Evolutionary conservation across 2,797 vertebrate species (phyloP).

Genomic region (Sebastes trivittatus): DNA sequence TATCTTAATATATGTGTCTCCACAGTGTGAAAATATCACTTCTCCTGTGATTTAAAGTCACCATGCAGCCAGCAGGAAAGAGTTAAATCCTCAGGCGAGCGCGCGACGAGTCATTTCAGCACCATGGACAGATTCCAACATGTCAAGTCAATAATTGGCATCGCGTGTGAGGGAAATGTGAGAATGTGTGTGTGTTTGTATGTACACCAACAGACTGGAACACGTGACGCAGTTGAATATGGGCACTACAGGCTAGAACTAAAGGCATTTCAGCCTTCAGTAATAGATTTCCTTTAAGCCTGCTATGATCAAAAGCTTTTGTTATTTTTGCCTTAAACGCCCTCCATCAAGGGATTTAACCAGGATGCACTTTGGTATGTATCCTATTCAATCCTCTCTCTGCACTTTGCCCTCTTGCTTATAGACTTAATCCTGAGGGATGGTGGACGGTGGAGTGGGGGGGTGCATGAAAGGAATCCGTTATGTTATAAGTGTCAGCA

Average conservation of each 20-base stretch:
- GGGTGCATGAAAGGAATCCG: slow-evolving; percentile 15
- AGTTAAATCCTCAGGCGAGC: slow-evolving; percentile 26
- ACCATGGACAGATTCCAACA: slow-evolving; percentile 75
- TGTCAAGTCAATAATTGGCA: slow-evolving; percentile 58
- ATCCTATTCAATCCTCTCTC: slow-evolving; percentile 73
- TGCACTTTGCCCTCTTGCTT: slow-evolving; percentile 55
- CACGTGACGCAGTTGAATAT: slow-evolving; percentile 8
- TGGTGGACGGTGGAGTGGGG: slow-evolving; percentile 4
- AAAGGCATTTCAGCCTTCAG: slow-evolving; percentile 28
- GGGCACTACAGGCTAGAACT: not conserved
- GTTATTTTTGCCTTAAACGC: slow-evolving; percentile 64
- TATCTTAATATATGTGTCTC: not conserved
- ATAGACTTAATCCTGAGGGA: slow-evolving; percentile 57
- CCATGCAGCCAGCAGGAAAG: slow-evolving; percentile 3
- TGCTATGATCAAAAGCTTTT: slow-evolving; percentile 73
- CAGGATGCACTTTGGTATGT: slow-evolving; percentile 55
- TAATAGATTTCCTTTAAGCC: slow-evolving; percentile 70
- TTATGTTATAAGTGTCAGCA: slow-evolving; percentile 43
- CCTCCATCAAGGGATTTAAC: slow-evolving; percentile 75
- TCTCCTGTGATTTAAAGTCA: not conserved
- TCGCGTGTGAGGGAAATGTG: slow-evolving; percentile 2
- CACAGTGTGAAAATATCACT: not conserved
- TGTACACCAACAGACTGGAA: not conserved
- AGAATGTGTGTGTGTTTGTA: not conserved
- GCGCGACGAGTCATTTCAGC: slow-evolving; percentile 57